Base-by-base conservation (phyloP, 2,888 invertebrate species). In the Hoplodrina blanda region DNA sequence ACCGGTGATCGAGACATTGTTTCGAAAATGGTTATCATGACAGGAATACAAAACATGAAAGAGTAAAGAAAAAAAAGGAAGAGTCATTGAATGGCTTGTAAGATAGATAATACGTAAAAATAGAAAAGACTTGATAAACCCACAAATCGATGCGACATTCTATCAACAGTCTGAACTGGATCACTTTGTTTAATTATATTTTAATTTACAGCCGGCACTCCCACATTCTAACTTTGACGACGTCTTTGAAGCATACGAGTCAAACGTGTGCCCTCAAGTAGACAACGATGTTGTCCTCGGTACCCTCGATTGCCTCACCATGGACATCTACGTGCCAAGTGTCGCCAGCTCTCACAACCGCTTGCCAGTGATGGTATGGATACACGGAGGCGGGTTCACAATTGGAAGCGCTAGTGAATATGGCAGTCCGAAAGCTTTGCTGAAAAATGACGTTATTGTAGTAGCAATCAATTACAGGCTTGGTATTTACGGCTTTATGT, bases 401-500 rank as follows among this genome's bases (percentile, higher is more conserved):
- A 46, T 13, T 11, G 76, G 80, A 1, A 71, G 66, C 13, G 54
- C 50, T 0, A n/a, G 30, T 10, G 2, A 0, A 0, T 20, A 33
- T 0, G 41, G 53, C 10, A 52, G 13, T 7, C 76, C 80, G n/a
- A n/a, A 25, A 0, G 13, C 25, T 4, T 61, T 80, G 0, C 8
- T 81, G 17, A 64, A 19, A 63, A 64, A 73, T 59, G 73, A 81
- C n/a, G 81, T 80, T 13, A 73, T 81, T 15, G 65, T 81, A 13
- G 78, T 81, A 19, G 20, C 64, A 56, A 59, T 81, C 6, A 81
- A 78, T 44, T 81, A 81, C 10, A 67, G 80, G 2, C 69, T 81
- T 4, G 80, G 80, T 19, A 69, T 82, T 8, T 89, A 84, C 30
- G 90, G 91, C 5, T 90, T 91, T 30, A 78, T 91, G 65, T 84